These are phyloP conservation scores for Empis stercorea DNA, from an alignment of 2,888 invertebrate genomes.

Conservation along the genomic window DNA sequence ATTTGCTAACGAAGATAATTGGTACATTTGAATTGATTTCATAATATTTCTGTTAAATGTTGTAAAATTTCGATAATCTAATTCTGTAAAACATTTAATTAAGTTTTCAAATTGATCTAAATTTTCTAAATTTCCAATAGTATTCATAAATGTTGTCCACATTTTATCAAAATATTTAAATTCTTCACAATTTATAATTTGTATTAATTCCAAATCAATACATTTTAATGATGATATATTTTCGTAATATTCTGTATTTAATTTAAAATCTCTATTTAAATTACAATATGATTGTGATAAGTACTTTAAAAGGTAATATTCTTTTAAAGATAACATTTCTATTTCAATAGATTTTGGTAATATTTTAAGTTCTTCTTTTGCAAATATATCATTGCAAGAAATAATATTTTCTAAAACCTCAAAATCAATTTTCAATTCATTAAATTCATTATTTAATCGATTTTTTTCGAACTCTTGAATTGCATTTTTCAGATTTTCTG, in stretches of 20 bases:
- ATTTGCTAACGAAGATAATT: constrained; percentile 22
- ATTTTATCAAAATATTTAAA: constrained; percentile 16
- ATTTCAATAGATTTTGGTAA: neutral
- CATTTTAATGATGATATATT: constrained; percentile 20
- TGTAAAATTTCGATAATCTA: constrained; percentile 23
- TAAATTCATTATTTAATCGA: neutral
- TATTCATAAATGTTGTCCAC: constrained; percentile 14
- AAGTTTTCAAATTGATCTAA: constrained; percentile 11
- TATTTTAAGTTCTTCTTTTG: neutral
- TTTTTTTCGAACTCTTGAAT: neutral
- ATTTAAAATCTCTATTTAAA: neutral
- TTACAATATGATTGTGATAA: neutral
- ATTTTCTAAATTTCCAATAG: constrained; percentile 8
- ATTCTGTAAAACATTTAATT: constrained; percentile 14
- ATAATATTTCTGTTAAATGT: constrained; percentile 20
- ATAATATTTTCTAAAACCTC: neutral
- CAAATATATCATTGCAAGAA: neutral
- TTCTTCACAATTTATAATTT: constrained; percentile 13
- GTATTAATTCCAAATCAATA: constrained; percentile 20
- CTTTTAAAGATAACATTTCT: constrained; percentile 10
- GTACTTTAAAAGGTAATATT: constrained; percentile 8
- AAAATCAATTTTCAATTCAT: neutral
- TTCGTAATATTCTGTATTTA: constrained; percentile 17
- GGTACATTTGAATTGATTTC: constrained; percentile 14
- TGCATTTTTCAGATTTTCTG: too few species aligned